Evolutionary conservation across 2,113 vertebrate species (phyloP), one percentile per base, ranked within the genome.

Genomic region (Limnothrissa miodon): DNA sequence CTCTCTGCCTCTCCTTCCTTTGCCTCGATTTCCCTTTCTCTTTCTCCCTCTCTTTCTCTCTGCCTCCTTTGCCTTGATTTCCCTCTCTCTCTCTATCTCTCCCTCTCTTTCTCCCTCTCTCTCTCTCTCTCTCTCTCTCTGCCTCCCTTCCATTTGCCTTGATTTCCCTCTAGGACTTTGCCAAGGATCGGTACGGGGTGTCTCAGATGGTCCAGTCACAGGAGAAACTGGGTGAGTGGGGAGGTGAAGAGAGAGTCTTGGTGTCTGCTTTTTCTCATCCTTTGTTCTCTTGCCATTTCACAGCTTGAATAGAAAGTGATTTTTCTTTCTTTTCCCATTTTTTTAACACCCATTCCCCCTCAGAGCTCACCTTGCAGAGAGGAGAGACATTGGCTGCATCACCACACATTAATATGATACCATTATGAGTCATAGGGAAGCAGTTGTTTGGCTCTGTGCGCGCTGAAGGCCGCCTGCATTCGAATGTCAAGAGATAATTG

Each of bases 181-280:
- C 98, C 84, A 98, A 98, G 91, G 98, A 99, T 90, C 95, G 95
- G 86, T 99, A 99, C 80, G 97, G 97, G 84, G 87, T 97, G 82
- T 89, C 95, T 62, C 91, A 95, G 79, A 94, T 99, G 96, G 94
- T 99, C 89, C 97, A 98, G 82, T 99, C 98, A 46, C 96, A 97
- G 91, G 94, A 99, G 84, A 99, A 98, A 93, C 93, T 97, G 93
- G 97, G 98, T 99, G 89, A 95, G 98, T 97, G 89, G 84, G 59
- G 84, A 6, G 42, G 42, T 2, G 42, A 6, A 6, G 42, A 42
- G 42, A 42, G 42, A 74, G 11, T 74, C 66, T 36, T 5, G 3
- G 25, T 39, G 29, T 74, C 66, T 74, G 66, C 25, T 33, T 74
- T 15, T 74, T 36, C 66, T 33, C 29, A 15, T 15, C 29, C 29